Evolutionary conservation across 2,113 vertebrate genomes (phyloP), one percentile per base, ranked within the genome.

Genomic region (Drymodes brunneopygia): DNA sequence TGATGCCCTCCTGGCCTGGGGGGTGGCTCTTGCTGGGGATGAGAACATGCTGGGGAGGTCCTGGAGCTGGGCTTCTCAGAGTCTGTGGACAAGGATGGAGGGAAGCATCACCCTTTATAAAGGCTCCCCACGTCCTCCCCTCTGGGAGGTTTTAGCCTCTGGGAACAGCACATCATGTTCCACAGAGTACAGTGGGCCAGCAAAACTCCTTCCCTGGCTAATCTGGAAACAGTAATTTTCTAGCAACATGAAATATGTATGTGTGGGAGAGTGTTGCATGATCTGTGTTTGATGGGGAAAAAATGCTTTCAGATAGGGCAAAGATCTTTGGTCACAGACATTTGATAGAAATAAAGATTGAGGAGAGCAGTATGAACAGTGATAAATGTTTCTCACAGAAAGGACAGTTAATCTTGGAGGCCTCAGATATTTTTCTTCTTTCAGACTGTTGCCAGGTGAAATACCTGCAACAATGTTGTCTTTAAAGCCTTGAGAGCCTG

Each of bases 71-170:
- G 38, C 20, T 80, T 28, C 65, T 71, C 47, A 4, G 10, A 15
- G 12, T 8, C 36, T 35, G 27, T 1, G 4, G 54, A 83, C 2
- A 0, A 67, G 35, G 42, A 62, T 25, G 53, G 23, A 72, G 48
- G 38, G 44, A 75, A 71, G 12, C 25, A 60, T 48, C 36, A 36
- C 10, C 14, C 11, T 21, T 56, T 25, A 38, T 10, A 50, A 44
- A 54, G 27, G 1, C 0, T 2, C 17, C 23, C 16, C 3, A 2
- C 0, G 0, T 56, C 57, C 44, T 71, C 35, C 60, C 11, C 71
- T 47, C 48, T 45, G n/a, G 9, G n/a, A 79, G 58, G 47, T 50
- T 79, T 75, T 40, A 50, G 20, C 73, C 78, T 93, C 38, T 50
- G 65, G 44, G 23, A 90, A 31, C 38, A 77, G 75, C 58, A 81